These are phyloP conservation scores for Sebastes iracundus DNA, from an alignment of 2,797 vertebrate species.

Conservation along the genomic window DNA sequence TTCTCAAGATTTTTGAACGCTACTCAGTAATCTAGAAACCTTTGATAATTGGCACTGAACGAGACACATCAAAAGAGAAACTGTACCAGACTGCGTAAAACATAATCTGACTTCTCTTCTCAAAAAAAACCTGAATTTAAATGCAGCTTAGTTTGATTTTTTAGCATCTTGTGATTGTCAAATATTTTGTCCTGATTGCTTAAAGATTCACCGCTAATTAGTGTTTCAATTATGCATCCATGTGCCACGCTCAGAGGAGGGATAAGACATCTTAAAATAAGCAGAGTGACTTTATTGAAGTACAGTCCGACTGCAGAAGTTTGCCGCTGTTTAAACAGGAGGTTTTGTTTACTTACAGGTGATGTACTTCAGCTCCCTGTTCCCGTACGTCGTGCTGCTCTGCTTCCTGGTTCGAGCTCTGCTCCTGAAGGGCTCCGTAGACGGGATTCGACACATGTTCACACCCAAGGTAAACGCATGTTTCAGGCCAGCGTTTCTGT, in stretches of 20 bases:
- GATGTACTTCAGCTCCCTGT: conserved; percentile 99
- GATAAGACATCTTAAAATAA: not conserved
- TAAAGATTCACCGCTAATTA: not conserved
- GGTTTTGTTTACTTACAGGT: conserved; percentile 81
- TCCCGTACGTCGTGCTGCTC: conserved; percentile 93
- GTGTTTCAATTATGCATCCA: not conserved
- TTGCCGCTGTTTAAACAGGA: not conserved
- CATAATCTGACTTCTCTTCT: not conserved
- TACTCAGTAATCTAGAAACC: not conserved
- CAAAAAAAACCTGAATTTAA: not conserved
- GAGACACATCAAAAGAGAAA: not conserved
- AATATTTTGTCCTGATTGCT: not conserved
- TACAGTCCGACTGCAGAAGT: not conserved
- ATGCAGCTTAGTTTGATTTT: not conserved
- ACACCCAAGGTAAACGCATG: conserved; percentile 90
- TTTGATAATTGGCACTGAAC: not conserved
- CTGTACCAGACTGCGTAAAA: not conserved
- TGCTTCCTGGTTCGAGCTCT: conserved; percentile 95
- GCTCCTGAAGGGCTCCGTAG: conserved; percentile 92
- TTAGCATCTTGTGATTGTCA: not conserved
- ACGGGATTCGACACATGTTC: conserved; percentile 97
- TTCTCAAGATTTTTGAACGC: not conserved
- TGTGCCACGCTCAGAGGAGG: not conserved
- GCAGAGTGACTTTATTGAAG: not conserved
- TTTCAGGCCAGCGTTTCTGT: too few relatives aligned